These are phyloP conservation scores for Latrodectus geometricus DNA, from an alignment of 1,140 invertebrate species.

Conservation along the genomic window DNA sequence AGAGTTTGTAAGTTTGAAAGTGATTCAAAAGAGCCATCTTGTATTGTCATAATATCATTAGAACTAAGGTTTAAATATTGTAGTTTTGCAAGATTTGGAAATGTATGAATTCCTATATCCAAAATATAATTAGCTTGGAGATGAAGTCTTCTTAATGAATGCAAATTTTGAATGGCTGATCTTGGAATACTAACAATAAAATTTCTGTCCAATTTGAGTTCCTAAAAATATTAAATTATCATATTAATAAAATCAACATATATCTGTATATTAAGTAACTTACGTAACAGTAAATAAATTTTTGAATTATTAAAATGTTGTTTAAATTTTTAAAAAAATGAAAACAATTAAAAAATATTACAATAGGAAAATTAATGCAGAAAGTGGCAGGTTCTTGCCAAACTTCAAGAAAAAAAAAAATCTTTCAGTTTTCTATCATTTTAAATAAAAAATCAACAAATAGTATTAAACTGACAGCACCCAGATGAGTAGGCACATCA, in stretches of 20 bases:
- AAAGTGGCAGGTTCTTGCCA: no score
- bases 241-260: neutral
- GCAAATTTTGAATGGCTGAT: conserved; percentile 82
- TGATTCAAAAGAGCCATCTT: conserved; percentile 79
- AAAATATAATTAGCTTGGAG: conserved; percentile 81
- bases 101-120: conserved; percentile 55
- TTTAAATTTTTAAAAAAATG: no score
- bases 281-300: neutral
- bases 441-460: no score
- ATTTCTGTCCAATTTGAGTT: conserved; percentile 84
- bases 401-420: no score
- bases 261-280: neutral
- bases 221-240: conserved; percentile 72
- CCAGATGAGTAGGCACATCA: no score
- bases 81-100: conserved; percentile 68
- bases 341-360: neutral
- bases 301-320: neutral
- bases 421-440: no score
- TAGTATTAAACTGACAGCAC: no score
- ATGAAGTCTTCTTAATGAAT: conserved; percentile 78
- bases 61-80: conserved; percentile 80
- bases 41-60: conserved; percentile 80
- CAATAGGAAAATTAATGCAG: no score
- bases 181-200: conserved; percentile 80
- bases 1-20: conserved; percentile 77